These are phyloP conservation scores for Anguilla marmorata DNA, from an alignment of 2,797 vertebrate genomes.

Conservation along the genomic window DNA sequence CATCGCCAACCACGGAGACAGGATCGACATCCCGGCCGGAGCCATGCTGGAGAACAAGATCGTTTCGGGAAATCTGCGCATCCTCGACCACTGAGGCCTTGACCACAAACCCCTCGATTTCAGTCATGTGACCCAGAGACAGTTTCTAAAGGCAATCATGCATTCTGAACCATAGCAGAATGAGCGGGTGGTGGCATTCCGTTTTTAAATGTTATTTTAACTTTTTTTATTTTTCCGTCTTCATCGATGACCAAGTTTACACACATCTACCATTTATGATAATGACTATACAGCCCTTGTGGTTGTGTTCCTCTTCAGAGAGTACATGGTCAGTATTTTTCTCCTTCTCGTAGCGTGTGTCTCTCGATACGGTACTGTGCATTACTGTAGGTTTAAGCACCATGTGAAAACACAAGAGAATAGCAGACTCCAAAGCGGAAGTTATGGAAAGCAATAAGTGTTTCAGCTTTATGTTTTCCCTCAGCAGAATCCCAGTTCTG, in stretches of 20 bases:
- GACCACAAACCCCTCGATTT: constrained; percentile 17
- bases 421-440: constrained; percentile 15
- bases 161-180: background rate
- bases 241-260: background rate
- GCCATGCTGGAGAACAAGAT: constrained; percentile 97
- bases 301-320: constrained; percentile 7
- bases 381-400: background rate
- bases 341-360: constrained; percentile 32
- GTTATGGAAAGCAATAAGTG: constrained; percentile 68
- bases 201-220: constrained; percentile 6
- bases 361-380: background rate
- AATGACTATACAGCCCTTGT: background rate
- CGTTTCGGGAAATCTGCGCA: constrained; percentile 95
- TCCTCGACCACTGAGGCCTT: constrained; percentile 89
- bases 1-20: constrained; percentile 95
- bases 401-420: constrained; percentile 37
- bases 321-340: constrained; percentile 41
- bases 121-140: constrained; percentile 44
- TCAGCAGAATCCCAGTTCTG: constrained; percentile 41
- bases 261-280: background rate
- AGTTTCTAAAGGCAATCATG: background rate
- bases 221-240: background rate
- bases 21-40: constrained; percentile 93
- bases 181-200: background rate
- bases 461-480: constrained; percentile 46